Evolutionary conservation across 2,888 invertebrate species (phyloP).

Genomic region (Stratiomys singularior): DNA sequence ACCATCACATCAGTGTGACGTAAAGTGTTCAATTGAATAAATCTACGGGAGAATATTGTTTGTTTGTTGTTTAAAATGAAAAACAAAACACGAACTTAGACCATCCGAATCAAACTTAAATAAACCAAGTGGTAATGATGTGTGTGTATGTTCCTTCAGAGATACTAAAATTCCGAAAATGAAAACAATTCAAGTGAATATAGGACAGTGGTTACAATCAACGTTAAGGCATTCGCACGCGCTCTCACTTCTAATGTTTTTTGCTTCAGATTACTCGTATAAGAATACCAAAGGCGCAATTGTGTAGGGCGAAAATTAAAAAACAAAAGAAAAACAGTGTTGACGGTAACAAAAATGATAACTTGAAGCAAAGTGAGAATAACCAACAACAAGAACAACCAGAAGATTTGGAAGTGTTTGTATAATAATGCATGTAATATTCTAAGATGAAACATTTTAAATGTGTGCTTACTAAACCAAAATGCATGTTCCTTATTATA

Average conservation of each 20-base stretch:
- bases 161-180: too few relatives aligned
- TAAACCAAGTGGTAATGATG: too few relatives aligned
- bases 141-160: too few relatives aligned
- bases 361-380: not conserved
- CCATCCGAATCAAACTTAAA: too few relatives aligned
- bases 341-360: not conserved
- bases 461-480: conserved; percentile 28
- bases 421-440: not conserved
- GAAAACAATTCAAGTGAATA: conserved; percentile 6
- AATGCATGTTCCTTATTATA: conserved; percentile 33
- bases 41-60: too few relatives aligned
- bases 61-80: too few relatives aligned
- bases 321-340: not conserved
- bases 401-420: not conserved
- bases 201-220: conserved; percentile 32
- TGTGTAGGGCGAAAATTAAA: not conserved
- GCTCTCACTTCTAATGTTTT: conserved; percentile 50
- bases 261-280: conserved; percentile 28
- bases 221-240: conserved; percentile 46
- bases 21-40: too few relatives aligned
- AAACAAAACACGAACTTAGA: too few relatives aligned
- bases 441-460: conserved; percentile 12
- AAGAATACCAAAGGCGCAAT: not conserved
- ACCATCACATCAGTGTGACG: too few relatives aligned
- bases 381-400: not conserved